Evolutionary conservation across 2,113 vertebrate genomes (phyloP).

Genomic region (Vanacampus margaritifer): DNA sequence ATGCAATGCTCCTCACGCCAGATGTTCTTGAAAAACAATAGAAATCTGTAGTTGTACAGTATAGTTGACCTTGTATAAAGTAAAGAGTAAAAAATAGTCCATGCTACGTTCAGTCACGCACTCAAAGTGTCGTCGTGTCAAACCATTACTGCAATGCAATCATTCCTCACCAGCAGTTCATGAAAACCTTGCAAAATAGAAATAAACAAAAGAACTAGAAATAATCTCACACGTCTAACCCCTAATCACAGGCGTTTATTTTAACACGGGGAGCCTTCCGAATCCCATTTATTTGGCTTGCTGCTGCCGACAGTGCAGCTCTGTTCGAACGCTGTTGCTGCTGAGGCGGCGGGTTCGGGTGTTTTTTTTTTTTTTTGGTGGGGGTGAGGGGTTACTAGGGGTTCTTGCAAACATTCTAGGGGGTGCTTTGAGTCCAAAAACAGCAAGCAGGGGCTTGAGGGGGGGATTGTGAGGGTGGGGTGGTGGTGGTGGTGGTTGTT

Average conservation of each 20-base stretch:
- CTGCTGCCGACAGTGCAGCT: slow-evolving; percentile 51
- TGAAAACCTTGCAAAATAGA: background rate
- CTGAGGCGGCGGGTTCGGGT: slow-evolving; percentile 8
- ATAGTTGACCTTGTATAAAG: no score
- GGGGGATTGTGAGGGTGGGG: no score
- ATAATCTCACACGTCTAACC: slow-evolving; percentile 48
- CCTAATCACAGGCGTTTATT: slow-evolving; percentile 55
- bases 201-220: background rate
- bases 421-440: slow-evolving; percentile 67
- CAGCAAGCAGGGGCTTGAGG: slow-evolving; percentile 54
- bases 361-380: background rate
- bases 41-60: no score
- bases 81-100: no score
- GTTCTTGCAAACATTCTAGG: slow-evolving; percentile 60
- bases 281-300: slow-evolving; percentile 33
- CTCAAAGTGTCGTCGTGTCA: no score
- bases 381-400: slow-evolving; percentile 29
- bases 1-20: no score
- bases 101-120: no score
- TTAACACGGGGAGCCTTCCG: slow-evolving; percentile 45
- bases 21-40: no score
- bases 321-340: slow-evolving; percentile 41
- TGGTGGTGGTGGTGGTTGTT: slow-evolving; percentile 15
- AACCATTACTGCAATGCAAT: background rate
- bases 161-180: background rate